These are phyloP conservation scores for Diogma glabrata DNA, from an alignment of 2,888 invertebrate genomes.

Conservation along the genomic window DNA sequence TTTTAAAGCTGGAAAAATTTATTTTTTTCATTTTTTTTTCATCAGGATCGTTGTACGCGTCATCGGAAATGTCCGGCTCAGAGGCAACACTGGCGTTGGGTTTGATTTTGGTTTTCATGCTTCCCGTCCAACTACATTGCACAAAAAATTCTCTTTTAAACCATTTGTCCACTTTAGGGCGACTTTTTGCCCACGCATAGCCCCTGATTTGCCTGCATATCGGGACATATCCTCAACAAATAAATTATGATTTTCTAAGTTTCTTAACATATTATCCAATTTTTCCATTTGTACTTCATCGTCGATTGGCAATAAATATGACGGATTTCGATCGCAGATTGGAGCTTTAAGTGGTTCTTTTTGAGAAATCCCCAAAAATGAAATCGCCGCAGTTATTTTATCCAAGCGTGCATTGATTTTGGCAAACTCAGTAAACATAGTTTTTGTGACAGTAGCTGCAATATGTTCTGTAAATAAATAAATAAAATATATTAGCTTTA, in stretches of 20 bases:
- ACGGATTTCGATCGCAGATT: no score
- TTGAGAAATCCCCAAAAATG: background rate
- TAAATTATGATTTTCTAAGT: no score
- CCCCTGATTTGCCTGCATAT: background rate
- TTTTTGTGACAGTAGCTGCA: background rate
- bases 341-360: no score
- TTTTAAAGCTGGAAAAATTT: background rate
- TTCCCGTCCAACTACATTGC: no score
- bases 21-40: background rate
- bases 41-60: background rate
- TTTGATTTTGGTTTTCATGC: background rate
- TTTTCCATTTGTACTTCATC: no score
- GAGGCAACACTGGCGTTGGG: background rate
- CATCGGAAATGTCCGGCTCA: background rate
- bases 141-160: background rate
- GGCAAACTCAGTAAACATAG: background rate
- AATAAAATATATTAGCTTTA: background rate
- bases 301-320: background rate
- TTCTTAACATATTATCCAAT: no score
- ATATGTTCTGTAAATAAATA: background rate
- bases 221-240: no score
- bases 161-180: background rate
- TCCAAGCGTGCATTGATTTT: background rate
- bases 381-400: background rate
- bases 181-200: background rate